Evolutionary conservation across 2,113 vertebrate species (phyloP), one percentile per base, ranked within the genome.

Genomic region (Poeciliopsis prolifica): DNA sequence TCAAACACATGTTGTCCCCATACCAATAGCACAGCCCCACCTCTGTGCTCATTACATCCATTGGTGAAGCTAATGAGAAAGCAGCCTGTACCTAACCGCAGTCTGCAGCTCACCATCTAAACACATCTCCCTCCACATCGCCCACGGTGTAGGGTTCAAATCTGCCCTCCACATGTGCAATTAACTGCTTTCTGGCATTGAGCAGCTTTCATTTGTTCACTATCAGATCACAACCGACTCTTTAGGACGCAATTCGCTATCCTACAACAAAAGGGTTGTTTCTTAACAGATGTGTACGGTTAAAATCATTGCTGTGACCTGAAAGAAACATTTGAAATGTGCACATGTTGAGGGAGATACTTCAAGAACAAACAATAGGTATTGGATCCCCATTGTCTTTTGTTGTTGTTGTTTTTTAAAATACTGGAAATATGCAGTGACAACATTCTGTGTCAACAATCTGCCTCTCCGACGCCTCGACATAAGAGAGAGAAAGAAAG

Each of bases 81-180:
- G 88, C 81, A 74, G 88, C 77, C 83, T 76, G 68, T 79, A 68
- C 80, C 84, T 35, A 75, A 91, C 90, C 87, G 44, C 92, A 92
- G 87, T 92, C 92, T 91, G 89, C 83, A 88, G 86, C 88, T 91
- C 92, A 87, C 90, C 66, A 68, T 86, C 79, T 85, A 86, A 89
- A 93, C 88, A 92, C 87, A 86, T 89, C 87, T 84, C 89, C 79
- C 85, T 85, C 79, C 72, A 79, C 84, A 83, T 92, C 89, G 88
- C 89, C 92, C 88, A 92, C 87, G 58, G 91, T 91, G 92, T 88
- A 63, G 80, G 86, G 76, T 86, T 84, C 79, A 82, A 92, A 92
- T 92, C 91, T 93, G 92, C 86, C 74, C 72, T 70, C 92, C 94
- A 94, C 87, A 93, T 94, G 92, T 91, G 88, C 84, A 90, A 93